These are phyloP conservation scores for Monomorium pharaonis DNA, from an alignment of 1,140 invertebrate genomes.

Conservation along the genomic window DNA sequence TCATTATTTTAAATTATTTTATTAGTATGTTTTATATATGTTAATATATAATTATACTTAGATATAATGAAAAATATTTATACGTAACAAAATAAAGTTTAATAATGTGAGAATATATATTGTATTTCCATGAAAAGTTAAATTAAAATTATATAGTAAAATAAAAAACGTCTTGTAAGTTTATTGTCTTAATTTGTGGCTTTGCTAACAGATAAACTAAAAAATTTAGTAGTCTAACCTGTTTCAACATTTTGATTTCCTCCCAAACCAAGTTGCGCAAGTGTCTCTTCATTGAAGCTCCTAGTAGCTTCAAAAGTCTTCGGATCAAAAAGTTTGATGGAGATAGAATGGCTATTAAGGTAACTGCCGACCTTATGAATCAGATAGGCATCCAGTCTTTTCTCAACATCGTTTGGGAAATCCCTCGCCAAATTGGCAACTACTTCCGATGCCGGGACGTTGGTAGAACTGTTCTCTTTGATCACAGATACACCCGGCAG, in stretches of 20 bases:
- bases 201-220: neutral
- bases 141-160: neutral
- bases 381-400: constrained; percentile 91
- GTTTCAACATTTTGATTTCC: constrained; percentile 70
- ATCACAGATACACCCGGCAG: constrained; percentile 90
- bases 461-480: constrained; percentile 87
- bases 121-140: neutral
- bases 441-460: constrained; percentile 87
- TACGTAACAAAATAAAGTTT: neutral
- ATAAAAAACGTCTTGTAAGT: neutral
- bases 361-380: constrained; percentile 90
- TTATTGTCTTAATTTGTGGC: neutral
- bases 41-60: no score
- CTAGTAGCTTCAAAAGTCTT: constrained; percentile 87
- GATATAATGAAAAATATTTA: no score
- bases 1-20: neutral
- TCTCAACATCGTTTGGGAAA: constrained; percentile 91
- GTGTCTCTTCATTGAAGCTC: constrained; percentile 82
- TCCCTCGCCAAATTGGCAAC: constrained; percentile 90
- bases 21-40: neutral
- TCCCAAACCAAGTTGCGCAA: constrained; percentile 77
- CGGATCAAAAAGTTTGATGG: constrained; percentile 89
- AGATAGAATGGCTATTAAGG: constrained; percentile 90
- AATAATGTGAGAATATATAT: neutral
- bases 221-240: constrained; percentile 67